Evolutionary conservation across 2,888 invertebrate species (phyloP).

Genomic region (Syrista parreyssii): DNA sequence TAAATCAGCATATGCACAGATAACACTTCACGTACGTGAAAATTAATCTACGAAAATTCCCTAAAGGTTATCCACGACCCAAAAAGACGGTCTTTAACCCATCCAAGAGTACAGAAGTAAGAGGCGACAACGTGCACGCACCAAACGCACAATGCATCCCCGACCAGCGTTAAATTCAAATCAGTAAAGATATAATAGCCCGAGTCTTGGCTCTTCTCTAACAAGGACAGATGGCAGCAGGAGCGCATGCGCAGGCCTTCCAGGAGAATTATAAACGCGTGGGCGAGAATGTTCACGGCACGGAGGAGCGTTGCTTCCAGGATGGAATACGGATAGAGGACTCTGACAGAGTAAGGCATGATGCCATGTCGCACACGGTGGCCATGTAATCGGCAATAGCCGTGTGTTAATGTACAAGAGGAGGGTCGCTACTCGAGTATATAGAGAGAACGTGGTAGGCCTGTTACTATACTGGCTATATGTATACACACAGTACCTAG

Average conservation of each 20-base stretch:
- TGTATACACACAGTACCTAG: neutral
- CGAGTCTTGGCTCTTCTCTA: constrained; percentile 31
- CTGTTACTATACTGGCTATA: neutral
- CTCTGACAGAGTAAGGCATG: neutral
- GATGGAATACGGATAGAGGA: neutral
- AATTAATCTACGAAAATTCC: neutral
- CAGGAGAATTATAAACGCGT: constrained; percentile 22
- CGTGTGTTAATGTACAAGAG: neutral
- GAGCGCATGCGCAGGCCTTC: constrained; percentile 8
- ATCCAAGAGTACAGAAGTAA: too few relatives aligned
- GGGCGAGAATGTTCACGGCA: constrained; percentile 21
- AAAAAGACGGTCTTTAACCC: too few relatives aligned
- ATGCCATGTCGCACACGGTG: neutral
- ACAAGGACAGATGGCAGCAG: constrained; percentile 44
- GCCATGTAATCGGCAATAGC: neutral
- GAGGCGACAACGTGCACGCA: too few relatives aligned
- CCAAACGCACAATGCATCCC: constrained; percentile 44
- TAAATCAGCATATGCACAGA: neutral
- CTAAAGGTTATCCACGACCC: neutral
- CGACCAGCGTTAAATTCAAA: constrained; percentile 57
- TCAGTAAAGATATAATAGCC: constrained; percentile 48
- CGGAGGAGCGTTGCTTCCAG: neutral
- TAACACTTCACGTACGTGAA: neutral
- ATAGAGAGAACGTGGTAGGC: neutral
- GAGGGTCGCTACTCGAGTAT: neutral